A percentile compares a stretch with the other conserved stretches of the same genome.
These are phyloP conservation scores for Enteromius trimaculatus DNA, from an alignment of 2,797 vertebrate species.

Conservation along the genomic window DNA sequence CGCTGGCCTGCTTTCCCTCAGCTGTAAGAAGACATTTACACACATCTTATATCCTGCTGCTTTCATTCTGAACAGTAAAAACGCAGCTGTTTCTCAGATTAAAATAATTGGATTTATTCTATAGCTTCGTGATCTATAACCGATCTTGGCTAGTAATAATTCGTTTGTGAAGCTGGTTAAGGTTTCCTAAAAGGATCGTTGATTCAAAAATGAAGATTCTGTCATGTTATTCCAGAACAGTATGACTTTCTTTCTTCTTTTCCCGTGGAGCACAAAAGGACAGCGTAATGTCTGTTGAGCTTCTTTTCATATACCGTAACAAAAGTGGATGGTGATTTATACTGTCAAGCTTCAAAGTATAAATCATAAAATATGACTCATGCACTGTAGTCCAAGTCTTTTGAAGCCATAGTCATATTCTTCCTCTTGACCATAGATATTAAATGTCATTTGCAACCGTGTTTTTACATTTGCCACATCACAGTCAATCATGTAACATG, in stretches of 20 bases:
- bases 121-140: neutral
- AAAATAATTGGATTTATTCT: neutral
- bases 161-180: neutral
- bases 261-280: neutral
- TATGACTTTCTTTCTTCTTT: neutral
- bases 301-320: neutral
- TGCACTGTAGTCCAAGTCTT: constrained; percentile 1
- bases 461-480: neutral
- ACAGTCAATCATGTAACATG: neutral
- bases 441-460: neutral
- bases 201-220: neutral
- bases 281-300: neutral
- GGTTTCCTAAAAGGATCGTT: neutral
- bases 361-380: neutral
- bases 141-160: neutral
- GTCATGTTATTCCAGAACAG: neutral
- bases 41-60: neutral
- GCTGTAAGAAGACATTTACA: constrained; percentile 83
- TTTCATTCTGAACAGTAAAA: neutral
- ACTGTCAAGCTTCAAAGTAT: neutral
- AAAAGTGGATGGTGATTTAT: constrained; percentile 16
- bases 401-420: neutral
- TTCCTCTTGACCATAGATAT: neutral
- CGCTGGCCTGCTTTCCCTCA: constrained; percentile 92
- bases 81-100: neutral